Evolutionary conservation across 1,140 invertebrate species (phyloP).

Genomic region (Augochlora pura): DNA sequence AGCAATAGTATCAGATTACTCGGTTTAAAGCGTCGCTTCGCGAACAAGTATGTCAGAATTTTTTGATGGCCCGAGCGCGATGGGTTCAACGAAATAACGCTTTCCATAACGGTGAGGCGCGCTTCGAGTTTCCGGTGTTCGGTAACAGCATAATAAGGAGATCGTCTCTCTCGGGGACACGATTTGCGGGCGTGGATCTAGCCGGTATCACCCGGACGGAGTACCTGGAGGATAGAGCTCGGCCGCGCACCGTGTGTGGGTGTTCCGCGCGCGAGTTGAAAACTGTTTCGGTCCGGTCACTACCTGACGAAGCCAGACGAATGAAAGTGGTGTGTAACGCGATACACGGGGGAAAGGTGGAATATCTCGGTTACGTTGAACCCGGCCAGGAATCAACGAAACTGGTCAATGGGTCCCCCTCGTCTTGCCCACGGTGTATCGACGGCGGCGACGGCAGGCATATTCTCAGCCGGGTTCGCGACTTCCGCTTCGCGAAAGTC

Average conservation of each 20-base stretch:
- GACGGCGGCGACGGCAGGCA: not conserved
- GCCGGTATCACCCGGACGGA: too few relatives aligned
- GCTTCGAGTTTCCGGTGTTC: too few relatives aligned
- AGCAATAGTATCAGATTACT: too few relatives aligned
- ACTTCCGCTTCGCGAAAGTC: conserved; percentile 13
- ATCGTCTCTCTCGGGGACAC: too few relatives aligned
- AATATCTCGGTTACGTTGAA: conserved; percentile 26
- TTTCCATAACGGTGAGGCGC: too few relatives aligned
- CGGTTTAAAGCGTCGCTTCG: too few relatives aligned
- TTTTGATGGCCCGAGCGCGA: too few relatives aligned
- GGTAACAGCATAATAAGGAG: too few relatives aligned
- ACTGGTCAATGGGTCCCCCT: conserved; percentile 9
- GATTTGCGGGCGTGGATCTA: too few relatives aligned
- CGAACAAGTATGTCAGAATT: too few relatives aligned
- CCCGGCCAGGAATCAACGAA: conserved; percentile 21
- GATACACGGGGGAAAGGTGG: conserved; percentile 29
- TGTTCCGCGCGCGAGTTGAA: not conserved
- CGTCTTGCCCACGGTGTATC: not conserved
- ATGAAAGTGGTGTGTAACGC: conserved; percentile 33
- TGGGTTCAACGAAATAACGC: too few relatives aligned
- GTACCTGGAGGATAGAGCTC: too few relatives aligned
- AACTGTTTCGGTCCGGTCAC: conserved; percentile 21
- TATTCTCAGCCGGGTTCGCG: not conserved
- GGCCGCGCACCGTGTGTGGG: not conserved
- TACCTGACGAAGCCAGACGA: conserved; percentile 28